Evolutionary conservation across 2,113 vertebrate species (phyloP), one percentile per base, ranked within the genome.

Genomic region (Eptatretus burgeri): DNA sequence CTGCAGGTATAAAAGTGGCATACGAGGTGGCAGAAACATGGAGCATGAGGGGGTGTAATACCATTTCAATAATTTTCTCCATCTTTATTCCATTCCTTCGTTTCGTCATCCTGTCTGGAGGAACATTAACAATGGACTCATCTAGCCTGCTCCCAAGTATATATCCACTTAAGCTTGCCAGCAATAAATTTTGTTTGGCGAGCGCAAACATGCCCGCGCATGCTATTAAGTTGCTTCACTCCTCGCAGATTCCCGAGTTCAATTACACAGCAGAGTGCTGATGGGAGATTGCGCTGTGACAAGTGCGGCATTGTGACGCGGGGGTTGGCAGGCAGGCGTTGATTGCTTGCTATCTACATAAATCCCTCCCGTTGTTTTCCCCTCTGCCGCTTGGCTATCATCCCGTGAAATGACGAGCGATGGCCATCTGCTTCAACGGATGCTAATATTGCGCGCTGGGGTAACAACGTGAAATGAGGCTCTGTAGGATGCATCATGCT

Each of bases 351-450:
- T 17, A 60, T 60, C 56, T 60, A 60, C 56, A 60, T 60, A 13
- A 60, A 60, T 60, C 56, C 56, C 56, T 41, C 56, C 56, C 20
- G 56, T 60, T 60, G 56, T 60, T 60, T 60, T 60, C 56, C 56
- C 56, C 56, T n/a, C 56, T 20, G 12, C 56, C 56, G 56, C 56
- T 17, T 60, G 56, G 56, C n/a, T 20, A 60, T n/a, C 56, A 20
- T 60, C 12, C 56, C 56, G 56, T 60, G 56, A 60, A 60, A 60
- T 60, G 56, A 20, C 56, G 20, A 20, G 56, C 56, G 56, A 20
- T 17, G 56, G n/a, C n/a, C 56, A 20, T 60, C 56, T 60, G 56
- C 56, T 60, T 60, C 56, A 20, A n/a, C 56, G 20, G 56, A 60
- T 60, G 56, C 56, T 60, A 20, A 60, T 60, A 60, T 60, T n/a